A percentile compares a stretch with the other conserved stretches of the same genome.
These are phyloP conservation scores for Heloderma charlesbogerti DNA, from an alignment of 2,113 vertebrate genomes.

Conservation along the genomic window DNA sequence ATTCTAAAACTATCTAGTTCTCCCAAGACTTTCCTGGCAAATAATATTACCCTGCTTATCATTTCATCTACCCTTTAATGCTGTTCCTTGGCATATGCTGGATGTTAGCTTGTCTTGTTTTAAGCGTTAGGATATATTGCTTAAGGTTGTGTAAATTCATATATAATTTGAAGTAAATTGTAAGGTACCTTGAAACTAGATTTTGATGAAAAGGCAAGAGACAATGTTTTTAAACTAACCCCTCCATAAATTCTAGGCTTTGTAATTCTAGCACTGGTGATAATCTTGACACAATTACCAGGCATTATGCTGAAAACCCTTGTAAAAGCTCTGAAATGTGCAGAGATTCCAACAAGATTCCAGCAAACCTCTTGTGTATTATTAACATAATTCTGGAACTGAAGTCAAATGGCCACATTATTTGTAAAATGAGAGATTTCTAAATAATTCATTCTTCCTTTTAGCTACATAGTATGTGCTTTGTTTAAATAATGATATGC, in stretches of 20 bases:
- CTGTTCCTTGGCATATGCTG: background rate
- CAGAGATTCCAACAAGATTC: slow-evolving; percentile 19
- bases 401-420: slow-evolving; percentile 15
- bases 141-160: background rate
- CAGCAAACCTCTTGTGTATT: slow-evolving; percentile 20
- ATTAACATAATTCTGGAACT: background rate
- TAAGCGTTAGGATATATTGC: background rate
- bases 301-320: slow-evolving; percentile 10
- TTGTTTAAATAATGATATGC: slow-evolving; percentile 23
- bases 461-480: slow-evolving; percentile 30
- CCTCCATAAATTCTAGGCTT: background rate
- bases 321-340: background rate
- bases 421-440: slow-evolving; percentile 29
- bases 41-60: background rate
- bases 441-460: slow-evolving; percentile 43
- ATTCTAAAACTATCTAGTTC: background rate
- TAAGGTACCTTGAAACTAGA: background rate
- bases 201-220: background rate
- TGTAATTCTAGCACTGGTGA: background rate
- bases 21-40: background rate
- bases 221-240: background rate
- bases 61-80: background rate
- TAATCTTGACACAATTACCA: background rate
- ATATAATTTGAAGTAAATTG: background rate
- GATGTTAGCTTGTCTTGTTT: background rate